These are phyloP conservation scores for Acanthoscelides obtectus DNA, from an alignment of 2,888 invertebrate species.

Conservation along the genomic window DNA sequence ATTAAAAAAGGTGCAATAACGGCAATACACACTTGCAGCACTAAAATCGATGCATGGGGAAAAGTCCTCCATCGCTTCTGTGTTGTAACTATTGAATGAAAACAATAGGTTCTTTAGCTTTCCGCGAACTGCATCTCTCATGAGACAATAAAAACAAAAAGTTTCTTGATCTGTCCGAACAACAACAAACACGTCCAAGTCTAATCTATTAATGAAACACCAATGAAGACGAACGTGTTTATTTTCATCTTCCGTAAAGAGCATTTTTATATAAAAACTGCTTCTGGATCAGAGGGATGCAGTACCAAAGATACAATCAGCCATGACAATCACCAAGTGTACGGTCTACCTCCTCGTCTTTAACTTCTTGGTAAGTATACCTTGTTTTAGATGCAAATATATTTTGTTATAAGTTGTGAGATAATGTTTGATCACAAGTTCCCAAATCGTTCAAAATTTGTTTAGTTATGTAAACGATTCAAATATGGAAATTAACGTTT, in stretches of 20 bases:
- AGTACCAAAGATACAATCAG: background rate
- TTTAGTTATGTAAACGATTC: no score
- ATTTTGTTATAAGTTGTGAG: no score
- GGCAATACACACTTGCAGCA: no score
- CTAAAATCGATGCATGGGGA: no score
- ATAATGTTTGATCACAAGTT: no score
- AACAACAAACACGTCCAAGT: background rate
- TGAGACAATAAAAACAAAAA: background rate
- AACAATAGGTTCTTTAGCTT: background rate
- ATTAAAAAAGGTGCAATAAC: no score
- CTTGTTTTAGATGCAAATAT: background rate
- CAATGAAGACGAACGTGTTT: background rate
- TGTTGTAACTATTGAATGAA: no score
- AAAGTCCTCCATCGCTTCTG: no score
- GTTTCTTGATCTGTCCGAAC: background rate
- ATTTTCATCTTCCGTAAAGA: background rate
- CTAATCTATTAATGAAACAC: background rate
- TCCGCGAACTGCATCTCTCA: background rate
- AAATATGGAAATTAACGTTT: no score
- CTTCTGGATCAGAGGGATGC: background rate
- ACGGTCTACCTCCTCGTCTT: background rate
- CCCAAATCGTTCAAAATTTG: no score
- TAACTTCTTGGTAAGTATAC: background rate
- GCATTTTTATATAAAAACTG: background rate
- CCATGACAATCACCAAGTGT: background rate